Evolutionary conservation across 2,888 invertebrate species (phyloP).

Genomic region (Drosophila demipolita): DNA sequence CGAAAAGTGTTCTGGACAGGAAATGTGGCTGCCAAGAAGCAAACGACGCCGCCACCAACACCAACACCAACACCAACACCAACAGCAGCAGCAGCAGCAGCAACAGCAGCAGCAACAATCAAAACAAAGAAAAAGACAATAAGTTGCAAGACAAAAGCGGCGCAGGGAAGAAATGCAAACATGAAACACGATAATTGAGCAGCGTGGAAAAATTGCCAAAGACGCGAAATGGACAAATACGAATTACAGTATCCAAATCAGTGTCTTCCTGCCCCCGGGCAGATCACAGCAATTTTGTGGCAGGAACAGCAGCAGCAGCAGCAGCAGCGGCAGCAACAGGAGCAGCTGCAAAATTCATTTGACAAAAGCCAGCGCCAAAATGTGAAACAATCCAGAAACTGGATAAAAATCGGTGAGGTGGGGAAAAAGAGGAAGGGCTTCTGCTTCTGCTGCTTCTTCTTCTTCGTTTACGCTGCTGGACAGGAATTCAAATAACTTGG

Average conservation of each 20-base stretch:
- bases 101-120: conserved; percentile 4
- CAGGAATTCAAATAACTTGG: conserved; percentile 83
- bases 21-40: conserved; percentile 61
- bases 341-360: conserved; percentile 83
- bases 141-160: conserved; percentile 1
- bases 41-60: conserved; percentile 18
- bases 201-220: conserved; percentile 81
- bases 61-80: conserved; percentile 9
- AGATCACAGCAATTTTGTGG: conserved; percentile 62
- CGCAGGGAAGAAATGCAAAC: conserved; percentile 68
- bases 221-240: conserved; percentile 81
- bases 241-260: conserved; percentile 82
- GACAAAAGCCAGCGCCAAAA: conserved; percentile 69
- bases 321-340: conserved; percentile 66
- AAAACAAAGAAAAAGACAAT: conserved; percentile 23
- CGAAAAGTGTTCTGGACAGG: conserved; percentile 78
- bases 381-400: conserved; percentile 48
- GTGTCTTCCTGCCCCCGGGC: conserved; percentile 66
- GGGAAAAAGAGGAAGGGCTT: not conserved
- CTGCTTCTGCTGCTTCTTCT: not conserved
- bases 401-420: not conserved
- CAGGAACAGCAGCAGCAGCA: conserved; percentile 35
- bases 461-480: conserved; percentile 16
- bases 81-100: too few species aligned
- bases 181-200: conserved; percentile 80